These are phyloP conservation scores for Gambelia wislizenii DNA, from an alignment of 2,797 vertebrate genomes.

Conservation along the genomic window DNA sequence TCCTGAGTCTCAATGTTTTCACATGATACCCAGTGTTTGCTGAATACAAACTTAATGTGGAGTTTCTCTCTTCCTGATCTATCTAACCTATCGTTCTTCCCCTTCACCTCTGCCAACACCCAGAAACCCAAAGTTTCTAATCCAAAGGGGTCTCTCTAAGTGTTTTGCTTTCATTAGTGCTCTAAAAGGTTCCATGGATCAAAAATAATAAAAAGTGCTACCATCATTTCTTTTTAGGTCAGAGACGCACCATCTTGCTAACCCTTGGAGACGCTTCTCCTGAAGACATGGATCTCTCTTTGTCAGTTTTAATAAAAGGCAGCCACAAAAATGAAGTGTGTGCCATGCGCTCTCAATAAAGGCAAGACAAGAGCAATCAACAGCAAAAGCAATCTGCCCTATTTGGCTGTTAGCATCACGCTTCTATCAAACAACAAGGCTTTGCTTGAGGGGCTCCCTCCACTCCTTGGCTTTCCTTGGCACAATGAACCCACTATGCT, in stretches of 20 bases:
- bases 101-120: neutral
- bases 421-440: conserved; percentile 53
- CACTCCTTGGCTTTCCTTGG: conserved; percentile 27
- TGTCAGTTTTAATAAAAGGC: conserved; percentile 73
- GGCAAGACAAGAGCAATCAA: conserved; percentile 54
- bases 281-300: conserved; percentile 60
- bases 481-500: conserved; percentile 65
- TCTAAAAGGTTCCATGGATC: conserved; percentile 70
- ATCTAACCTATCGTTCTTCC: neutral
- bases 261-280: conserved; percentile 67
- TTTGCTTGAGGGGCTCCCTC: conserved; percentile 59
- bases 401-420: conserved; percentile 63
- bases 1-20: neutral
- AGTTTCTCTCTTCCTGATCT: neutral
- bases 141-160: conserved; percentile 43
- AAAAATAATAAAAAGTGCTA: conserved; percentile 46
- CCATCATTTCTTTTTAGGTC: conserved; percentile 64
- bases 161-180: conserved; percentile 63
- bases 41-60: neutral
- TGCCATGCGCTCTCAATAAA: conserved; percentile 70
- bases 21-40: neutral
- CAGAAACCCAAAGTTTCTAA: conserved; percentile 42
- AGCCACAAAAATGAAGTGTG: conserved; percentile 67
- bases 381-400: conserved; percentile 64
- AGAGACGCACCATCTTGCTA: conserved; percentile 42